Evolutionary conservation across 2,888 invertebrate species (phyloP), one percentile per base, ranked within the genome.

Genomic region (Oscheius sp.): DNA sequence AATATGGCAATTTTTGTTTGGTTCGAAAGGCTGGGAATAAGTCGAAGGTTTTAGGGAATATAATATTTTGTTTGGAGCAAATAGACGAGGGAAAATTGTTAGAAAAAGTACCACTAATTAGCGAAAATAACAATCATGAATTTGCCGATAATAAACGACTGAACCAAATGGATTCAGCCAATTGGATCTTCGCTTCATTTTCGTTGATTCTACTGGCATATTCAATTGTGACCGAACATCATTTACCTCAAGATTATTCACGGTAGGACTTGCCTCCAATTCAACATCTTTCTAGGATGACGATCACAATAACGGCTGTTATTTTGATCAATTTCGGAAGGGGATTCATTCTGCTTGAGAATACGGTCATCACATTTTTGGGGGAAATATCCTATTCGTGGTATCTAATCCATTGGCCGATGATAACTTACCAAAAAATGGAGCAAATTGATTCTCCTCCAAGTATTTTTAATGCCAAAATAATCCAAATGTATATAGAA

Each of bases 381-480:
- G 58, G 58, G n/a, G 58, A 58, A 17, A 42, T 58, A 15, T 58
- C 58, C 20, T 58, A 58, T 27, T 33, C 37, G 15, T 45, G 39
- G 58, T 58, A 58, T 27, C 39, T 58, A 5, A 27, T 58, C 17
- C 58, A 58, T 45, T 58, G 58, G 58, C 58, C 58, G 4, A 20
- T 58, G 15, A 17, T 33, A 34, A 25, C 23, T 17, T 17, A 34
- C 17, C 34, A 33, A 20, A 55, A 55, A 17, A 55, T 55, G 55
- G n/a, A n/a, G n/a, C n/a, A n/a, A n/a, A n/a, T n/a, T n/a, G n/a
- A n/a, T n/a, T n/a, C n/a, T n/a, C n/a, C n/a, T n/a, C n/a, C n/a
- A n/a, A n/a, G n/a, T n/a, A 37, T 37, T 20, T 6, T 15, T 48
- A 23, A n/a, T n/a, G 20, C 25, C 23, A 48, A 6, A 23, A 12